Percentiles rank a stretch among this genome's conserved stretches.
Evolutionary conservation across 2,888 invertebrate species (phyloP).

Genomic region (Folsomia manolachei): DNA sequence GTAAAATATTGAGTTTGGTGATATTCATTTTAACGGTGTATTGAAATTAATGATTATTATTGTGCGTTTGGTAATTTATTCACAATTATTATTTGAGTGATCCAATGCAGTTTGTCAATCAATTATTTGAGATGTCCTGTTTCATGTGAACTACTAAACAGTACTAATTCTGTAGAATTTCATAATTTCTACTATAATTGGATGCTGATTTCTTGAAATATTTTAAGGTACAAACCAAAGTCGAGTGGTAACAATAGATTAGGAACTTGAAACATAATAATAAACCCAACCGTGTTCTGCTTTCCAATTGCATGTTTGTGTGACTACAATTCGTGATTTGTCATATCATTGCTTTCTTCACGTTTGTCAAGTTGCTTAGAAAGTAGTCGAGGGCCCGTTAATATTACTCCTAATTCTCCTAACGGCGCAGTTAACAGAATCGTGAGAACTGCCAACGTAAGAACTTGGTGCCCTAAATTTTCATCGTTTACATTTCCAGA

Average conservation of each 20-base stretch:
- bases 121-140: neutral
- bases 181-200: neutral
- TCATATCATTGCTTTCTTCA: no score
- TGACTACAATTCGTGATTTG: no score
- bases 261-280: neutral
- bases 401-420: conserved; percentile 75
- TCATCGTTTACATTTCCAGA: conserved; percentile 24
- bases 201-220: neutral
- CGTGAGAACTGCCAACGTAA: conserved; percentile 75
- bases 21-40: neutral
- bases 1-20: neutral
- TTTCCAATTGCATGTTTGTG: neutral
- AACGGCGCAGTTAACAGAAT: conserved; percentile 74
- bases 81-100: neutral
- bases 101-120: neutral
- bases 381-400: conserved; percentile 73
- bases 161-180: neutral
- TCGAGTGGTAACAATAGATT: neutral
- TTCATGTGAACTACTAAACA: no score
- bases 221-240: neutral
- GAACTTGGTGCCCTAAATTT: conserved; percentile 64
- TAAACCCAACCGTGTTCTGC: neutral
- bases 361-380: conserved; percentile 20
- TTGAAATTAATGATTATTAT: neutral
- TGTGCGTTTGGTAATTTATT: neutral